Conservation (phyloP, 1,140 invertebrate genomes). For the Pogonomyrmex californicus region DNA sequence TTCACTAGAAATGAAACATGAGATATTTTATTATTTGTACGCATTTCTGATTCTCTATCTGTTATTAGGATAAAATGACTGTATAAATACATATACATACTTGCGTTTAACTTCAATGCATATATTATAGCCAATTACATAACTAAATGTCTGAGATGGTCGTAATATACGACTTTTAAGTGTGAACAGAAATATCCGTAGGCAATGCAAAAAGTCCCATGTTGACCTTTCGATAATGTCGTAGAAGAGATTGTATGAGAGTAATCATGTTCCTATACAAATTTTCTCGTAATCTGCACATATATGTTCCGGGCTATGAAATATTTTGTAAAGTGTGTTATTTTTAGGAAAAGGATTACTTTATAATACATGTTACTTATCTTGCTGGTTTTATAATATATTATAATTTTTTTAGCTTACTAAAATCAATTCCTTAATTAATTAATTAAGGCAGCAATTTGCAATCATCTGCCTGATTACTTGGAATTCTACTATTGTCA, state of each 20-base stretch:
- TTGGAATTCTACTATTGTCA: neutral
- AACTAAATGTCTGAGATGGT: conserved; percentile 45
- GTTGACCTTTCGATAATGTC: conserved; percentile 76
- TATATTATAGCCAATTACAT: conserved; percentile 33
- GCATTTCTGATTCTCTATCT: neutral
- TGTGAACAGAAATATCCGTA: conserved; percentile 28
- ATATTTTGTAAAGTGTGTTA: neutral
- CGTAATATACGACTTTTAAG: conserved; percentile 63
- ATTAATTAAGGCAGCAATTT: neutral
- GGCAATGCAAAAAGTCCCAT: conserved; percentile 21
- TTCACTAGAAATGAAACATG: neutral
- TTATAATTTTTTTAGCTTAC: neutral
- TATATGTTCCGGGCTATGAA: neutral
- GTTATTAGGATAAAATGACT: conserved; percentile 6
- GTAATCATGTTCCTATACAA: conserved; percentile 24
- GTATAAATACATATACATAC: neutral
- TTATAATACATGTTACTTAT: neutral
- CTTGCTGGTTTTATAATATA: neutral
- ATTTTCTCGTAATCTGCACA: neutral
- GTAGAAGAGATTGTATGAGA: conserved; percentile 51
- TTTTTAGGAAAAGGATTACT: neutral
- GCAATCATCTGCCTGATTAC: neutral
- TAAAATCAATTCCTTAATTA: neutral
- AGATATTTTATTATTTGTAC: neutral
- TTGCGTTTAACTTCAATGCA: neutral